Evolutionary conservation across 2,888 invertebrate genomes (phyloP), one percentile per base, ranked within the genome.

Genomic region (Agrypnus murinus): DNA sequence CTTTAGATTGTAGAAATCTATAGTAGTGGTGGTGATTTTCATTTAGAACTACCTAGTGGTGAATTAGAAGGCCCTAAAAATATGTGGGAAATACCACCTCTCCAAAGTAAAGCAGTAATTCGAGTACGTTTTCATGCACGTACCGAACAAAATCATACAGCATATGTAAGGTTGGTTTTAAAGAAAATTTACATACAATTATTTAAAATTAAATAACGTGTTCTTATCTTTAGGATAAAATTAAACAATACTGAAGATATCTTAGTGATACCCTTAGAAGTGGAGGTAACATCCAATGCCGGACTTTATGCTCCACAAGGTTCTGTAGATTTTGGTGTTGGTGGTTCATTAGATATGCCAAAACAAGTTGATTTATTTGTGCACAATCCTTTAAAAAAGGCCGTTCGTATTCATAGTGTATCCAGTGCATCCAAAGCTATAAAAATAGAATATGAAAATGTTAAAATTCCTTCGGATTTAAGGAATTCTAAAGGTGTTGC

Each of bases 11-110:
- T 90, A 72, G 94, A 94, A 87, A 92, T 95, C 77, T 94, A 93
- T 86, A 93, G 93, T 82, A 96, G 96, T 84, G 97, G 96, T 69
- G 93, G 94, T 58, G 95, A 96, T 82, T 93, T 98, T 86, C 93
- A 93, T 85, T 88, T 98, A 78, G 95, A 96, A 86, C 86, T 96
- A 82, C 96, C 98, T 69, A 88, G 87, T 69, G 94, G 93, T 60
- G 92, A 92, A 73, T 87, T 89, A 69, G 93, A 94, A 82, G 96
- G 94, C 64, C 92, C 94, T 59, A 92, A 92, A 81, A 91, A 91
- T 79, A 86, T 95, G 79, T 97, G 98, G 98, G 92, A 94, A 84
- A 93, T 99, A 82, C 94, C 95, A 78, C 96, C 98, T 66, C 95
- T 93, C 86, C 90, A 93, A 83, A 91, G 94, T 48, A 95, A 95